Evolutionary conservation across 2,888 invertebrate genomes (phyloP).

Genomic region (Orchestes rusci): DNA sequence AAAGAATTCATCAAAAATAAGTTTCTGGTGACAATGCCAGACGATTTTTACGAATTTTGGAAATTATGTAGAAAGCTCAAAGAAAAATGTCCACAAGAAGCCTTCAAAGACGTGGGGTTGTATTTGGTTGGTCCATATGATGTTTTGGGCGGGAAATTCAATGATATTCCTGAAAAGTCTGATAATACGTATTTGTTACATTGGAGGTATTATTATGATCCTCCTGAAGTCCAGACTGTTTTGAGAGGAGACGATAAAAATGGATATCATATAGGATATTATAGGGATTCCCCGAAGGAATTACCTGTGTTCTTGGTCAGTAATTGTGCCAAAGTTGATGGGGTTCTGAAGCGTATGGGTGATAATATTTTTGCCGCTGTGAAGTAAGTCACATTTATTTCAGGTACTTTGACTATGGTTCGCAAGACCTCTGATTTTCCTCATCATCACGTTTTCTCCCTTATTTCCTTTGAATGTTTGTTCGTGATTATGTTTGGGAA

Average conservation of each 20-base stretch:
- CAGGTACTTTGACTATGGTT: slow-evolving; percentile 5
- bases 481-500: too few species aligned
- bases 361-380: slow-evolving; percentile 75
- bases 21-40: slow-evolving; percentile 80
- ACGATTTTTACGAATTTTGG: slow-evolving; percentile 84
- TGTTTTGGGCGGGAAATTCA: slow-evolving; percentile 60
- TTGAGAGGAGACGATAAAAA: slow-evolving; percentile 60
- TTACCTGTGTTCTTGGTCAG: slow-evolving; percentile 70
- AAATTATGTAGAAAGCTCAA: slow-evolving; percentile 59
- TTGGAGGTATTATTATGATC: slow-evolving; percentile 90
- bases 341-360: slow-evolving; percentile 63
- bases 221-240: slow-evolving; percentile 88
- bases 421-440: slow-evolving; percentile 3
- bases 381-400: slow-evolving; percentile 55
- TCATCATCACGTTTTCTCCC: too few species aligned
- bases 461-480: too few species aligned
- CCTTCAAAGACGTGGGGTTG: slow-evolving; percentile 60
- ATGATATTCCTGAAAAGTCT: slow-evolving; percentile 41
- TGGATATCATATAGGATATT: slow-evolving; percentile 84
- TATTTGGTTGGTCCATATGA: slow-evolving; percentile 84
- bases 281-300: slow-evolving; percentile 72
- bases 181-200: slow-evolving; percentile 59
- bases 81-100: slow-evolving; percentile 51
- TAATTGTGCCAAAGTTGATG: slow-evolving; percentile 63
- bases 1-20: slow-evolving; percentile 56